Evolutionary conservation across 1,140 invertebrate species (phyloP).

Genomic region (Euwallacea similis): DNA sequence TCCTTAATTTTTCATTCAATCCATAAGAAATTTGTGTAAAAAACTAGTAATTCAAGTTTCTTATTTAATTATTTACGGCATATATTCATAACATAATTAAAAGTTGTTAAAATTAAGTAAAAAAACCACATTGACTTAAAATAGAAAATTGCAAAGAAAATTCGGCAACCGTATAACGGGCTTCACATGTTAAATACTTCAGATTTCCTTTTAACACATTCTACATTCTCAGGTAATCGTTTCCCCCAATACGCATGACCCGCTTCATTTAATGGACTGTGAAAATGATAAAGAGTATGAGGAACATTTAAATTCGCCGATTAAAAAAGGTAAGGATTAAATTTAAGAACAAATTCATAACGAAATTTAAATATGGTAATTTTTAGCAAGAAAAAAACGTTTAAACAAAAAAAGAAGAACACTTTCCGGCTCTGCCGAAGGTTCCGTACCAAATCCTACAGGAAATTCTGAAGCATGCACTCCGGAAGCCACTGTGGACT

Average conservation of each 20-base stretch:
- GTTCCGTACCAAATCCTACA: conserved; percentile 23
- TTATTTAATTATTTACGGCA: no score
- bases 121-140: neutral
- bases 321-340: conserved; percentile 57
- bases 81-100: no score
- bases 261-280: conserved; percentile 80
- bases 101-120: neutral
- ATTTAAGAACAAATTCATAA: neutral
- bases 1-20: no score
- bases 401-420: conserved; percentile 59
- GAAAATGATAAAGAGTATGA: conserved; percentile 81
- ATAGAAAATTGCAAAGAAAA: neutral
- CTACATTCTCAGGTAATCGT: conserved; percentile 68
- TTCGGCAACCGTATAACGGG: neutral
- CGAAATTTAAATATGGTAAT: neutral
- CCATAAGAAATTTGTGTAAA: no score
- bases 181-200: neutral
- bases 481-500: conserved; percentile 48
- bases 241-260: conserved; percentile 89
- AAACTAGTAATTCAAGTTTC: no score
- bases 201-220: neutral
- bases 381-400: conserved; percentile 57
- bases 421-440: conserved; percentile 55
- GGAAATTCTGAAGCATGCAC: conserved; percentile 50
- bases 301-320: conserved; percentile 66